phyloP scores from a whole-genome alignment of 2,888 invertebrate genomes.

The Eugnorisma glareosa region DNA sequence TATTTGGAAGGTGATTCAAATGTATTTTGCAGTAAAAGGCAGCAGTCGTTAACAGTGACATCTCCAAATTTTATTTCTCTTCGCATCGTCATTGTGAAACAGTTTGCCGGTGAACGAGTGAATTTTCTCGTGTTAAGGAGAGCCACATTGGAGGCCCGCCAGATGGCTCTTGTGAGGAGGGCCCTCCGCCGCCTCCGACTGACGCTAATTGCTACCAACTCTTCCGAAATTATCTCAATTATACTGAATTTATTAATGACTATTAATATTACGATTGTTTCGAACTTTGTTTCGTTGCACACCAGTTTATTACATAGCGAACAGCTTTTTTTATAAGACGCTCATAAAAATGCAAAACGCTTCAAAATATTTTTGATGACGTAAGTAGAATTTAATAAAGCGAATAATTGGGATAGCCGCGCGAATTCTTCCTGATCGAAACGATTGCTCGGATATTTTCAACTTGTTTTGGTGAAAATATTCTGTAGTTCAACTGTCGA shows the following conservation, averaged over 20 bases:
- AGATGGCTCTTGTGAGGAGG: constrained; percentile 85
- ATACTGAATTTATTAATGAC: constrained; percentile 76
- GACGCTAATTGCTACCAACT: constrained; percentile 89
- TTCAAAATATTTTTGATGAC: constrained; percentile 27
- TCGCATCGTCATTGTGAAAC: constrained; percentile 70
- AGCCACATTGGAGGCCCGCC: constrained; percentile 86
- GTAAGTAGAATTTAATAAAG: constrained; percentile 39
- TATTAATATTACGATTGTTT: constrained; percentile 66
- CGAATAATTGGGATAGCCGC: constrained; percentile 27
- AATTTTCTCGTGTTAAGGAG: constrained; percentile 81
- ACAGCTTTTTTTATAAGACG: background rate
- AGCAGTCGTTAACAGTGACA: constrained; percentile 59
- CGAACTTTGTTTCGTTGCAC: constrained; percentile 49
- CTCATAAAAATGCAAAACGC: constrained; percentile 28
- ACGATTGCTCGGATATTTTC: constrained; percentile 7
- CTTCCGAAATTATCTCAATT: constrained; percentile 86
- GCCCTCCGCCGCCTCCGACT: constrained; percentile 80
- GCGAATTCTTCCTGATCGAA: constrained; percentile 17
- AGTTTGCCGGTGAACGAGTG: constrained; percentile 76
- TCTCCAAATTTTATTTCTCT: constrained; percentile 65
- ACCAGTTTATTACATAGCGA: constrained; percentile 20
- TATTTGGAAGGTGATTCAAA: constrained; percentile 23
- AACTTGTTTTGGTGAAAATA: background rate
- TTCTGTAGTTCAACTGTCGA: constrained; percentile 15
- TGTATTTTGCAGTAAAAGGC: constrained; percentile 42